A percentile compares a stretch with the other conserved stretches of the same genome.
Evolutionary conservation across 2,888 invertebrate genomes (phyloP).

Genomic region (Eucriotettix oculatus): DNA sequence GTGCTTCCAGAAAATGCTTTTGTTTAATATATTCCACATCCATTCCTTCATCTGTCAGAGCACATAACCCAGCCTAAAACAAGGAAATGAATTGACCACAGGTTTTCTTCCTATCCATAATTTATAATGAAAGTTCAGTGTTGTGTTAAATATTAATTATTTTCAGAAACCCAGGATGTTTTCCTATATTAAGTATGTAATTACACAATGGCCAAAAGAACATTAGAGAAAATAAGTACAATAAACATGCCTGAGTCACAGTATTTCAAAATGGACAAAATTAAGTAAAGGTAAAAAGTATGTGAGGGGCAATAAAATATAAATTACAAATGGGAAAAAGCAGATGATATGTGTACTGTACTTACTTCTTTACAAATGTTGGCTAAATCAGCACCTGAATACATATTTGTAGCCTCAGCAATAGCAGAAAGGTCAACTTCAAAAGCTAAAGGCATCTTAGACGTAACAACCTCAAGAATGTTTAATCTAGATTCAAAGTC

Average conservation of each 20-base stretch:
- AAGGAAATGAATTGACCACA: conserved; percentile 1
- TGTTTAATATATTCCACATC: conserved; percentile 20
- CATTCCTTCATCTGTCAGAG: conserved; percentile 33
- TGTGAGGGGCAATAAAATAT: conserved; percentile 7
- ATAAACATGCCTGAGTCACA: too few species aligned
- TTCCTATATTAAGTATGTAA: too few species aligned
- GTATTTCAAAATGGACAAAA: not conserved
- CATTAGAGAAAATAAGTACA: too few species aligned
- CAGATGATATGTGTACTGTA: conserved; percentile 21
- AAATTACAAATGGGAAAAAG: conserved; percentile 20
- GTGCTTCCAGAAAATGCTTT: conserved; percentile 25
- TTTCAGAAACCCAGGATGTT: too few species aligned
- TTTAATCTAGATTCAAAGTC: conserved; percentile 30
- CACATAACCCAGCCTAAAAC: conserved; percentile 36
- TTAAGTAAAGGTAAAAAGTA: not conserved
- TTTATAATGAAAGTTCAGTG: too few species aligned
- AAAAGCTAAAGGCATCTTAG: conserved; percentile 27
- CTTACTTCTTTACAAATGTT: conserved; percentile 39
- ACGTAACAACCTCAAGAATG: conserved; percentile 29
- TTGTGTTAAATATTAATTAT: too few species aligned
- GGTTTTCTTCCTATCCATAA: too few species aligned
- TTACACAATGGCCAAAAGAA: too few species aligned
- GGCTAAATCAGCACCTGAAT: conserved; percentile 44
- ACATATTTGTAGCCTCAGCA: conserved; percentile 30
- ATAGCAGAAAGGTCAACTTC: conserved; percentile 27